These are phyloP conservation scores for Myotis davidii DNA, from an alignment of 2,113 vertebrate species.

Conservation along the genomic window DNA sequence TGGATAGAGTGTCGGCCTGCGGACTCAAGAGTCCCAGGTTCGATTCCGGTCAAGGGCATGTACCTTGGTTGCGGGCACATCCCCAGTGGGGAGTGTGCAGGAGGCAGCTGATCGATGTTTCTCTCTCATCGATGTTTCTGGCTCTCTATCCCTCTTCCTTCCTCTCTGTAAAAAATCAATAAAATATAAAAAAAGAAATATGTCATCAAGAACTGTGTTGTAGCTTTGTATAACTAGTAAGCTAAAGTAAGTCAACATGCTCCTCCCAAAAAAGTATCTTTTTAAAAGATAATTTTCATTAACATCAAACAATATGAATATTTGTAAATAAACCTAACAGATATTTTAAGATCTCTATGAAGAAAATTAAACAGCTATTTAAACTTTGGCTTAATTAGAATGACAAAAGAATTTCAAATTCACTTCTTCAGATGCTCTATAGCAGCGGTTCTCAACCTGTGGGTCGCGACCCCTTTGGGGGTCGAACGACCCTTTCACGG, in stretches of 20 bases:
- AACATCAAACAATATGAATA: background rate
- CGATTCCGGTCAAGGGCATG: too few species aligned
- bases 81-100: too few species aligned
- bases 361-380: constrained; percentile 1
- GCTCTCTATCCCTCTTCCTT: too few species aligned
- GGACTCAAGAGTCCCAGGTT: too few species aligned
- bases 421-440: background rate
- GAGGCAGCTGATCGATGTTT: too few species aligned
- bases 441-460: background rate
- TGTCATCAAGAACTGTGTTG: background rate
- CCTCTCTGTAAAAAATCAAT: too few species aligned
- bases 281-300: background rate
- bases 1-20: too few species aligned
- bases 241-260: background rate
- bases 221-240: background rate
- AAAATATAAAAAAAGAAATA: too few species aligned
- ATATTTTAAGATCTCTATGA: background rate
- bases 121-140: too few species aligned
- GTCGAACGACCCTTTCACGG: too few species aligned
- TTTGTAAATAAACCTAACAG: background rate
- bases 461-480: too few species aligned
- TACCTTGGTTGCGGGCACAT: too few species aligned
- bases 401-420: background rate
- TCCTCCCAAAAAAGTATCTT: background rate
- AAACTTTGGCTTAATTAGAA: background rate